Percentiles rank a stretch among this genome's conserved stretches.
phyloP scores from a whole-genome alignment of 1,140 invertebrate genomes.

The Drosophila kanapiae region DNA sequence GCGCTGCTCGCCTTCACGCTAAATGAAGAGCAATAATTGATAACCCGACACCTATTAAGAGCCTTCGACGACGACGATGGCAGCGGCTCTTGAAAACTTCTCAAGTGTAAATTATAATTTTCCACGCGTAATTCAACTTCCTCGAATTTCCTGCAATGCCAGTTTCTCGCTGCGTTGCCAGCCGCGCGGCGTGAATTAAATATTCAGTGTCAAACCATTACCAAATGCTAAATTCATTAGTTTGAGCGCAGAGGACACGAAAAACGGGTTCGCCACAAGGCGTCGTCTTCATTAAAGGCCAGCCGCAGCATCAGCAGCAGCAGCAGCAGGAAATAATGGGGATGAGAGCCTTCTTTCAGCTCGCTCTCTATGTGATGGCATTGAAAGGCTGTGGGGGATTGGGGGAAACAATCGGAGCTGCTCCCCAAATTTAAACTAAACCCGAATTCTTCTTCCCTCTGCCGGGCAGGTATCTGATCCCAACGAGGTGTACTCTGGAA shows the following conservation, averaged over 20 bases:
- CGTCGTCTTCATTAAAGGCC: constrained; percentile 77
- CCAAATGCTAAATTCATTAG: constrained; percentile 85
- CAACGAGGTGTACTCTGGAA: constrained; percentile 97
- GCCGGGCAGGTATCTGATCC: constrained; percentile 93
- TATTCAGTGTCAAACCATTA: constrained; percentile 85
- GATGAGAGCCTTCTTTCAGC: constrained; percentile 20
- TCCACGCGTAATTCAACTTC: constrained; percentile 84
- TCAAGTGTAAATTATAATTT: constrained; percentile 85
- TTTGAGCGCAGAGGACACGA: constrained; percentile 75
- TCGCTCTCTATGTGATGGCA: constrained; percentile 51
- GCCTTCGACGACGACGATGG: constrained; percentile 72
- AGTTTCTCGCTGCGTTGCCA: constrained; percentile 66
- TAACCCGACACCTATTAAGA: constrained; percentile 83
- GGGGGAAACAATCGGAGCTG: neutral
- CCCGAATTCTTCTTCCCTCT: neutral
- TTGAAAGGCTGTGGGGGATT: constrained; percentile 35
- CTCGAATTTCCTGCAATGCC: constrained; percentile 83
- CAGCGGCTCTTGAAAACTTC: constrained; percentile 76
- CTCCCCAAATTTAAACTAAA: constrained; percentile 2
- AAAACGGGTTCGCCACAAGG: constrained; percentile 80
- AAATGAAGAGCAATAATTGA: constrained; percentile 83
- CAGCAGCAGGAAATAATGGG: constrained; percentile 11
- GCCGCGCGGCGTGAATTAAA: constrained; percentile 73
- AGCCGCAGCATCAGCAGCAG: constrained; percentile 39
- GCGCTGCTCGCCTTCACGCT: constrained; percentile 61